Evolutionary conservation across 1,140 invertebrate species (phyloP).

Genomic region (Solen grandis): DNA sequence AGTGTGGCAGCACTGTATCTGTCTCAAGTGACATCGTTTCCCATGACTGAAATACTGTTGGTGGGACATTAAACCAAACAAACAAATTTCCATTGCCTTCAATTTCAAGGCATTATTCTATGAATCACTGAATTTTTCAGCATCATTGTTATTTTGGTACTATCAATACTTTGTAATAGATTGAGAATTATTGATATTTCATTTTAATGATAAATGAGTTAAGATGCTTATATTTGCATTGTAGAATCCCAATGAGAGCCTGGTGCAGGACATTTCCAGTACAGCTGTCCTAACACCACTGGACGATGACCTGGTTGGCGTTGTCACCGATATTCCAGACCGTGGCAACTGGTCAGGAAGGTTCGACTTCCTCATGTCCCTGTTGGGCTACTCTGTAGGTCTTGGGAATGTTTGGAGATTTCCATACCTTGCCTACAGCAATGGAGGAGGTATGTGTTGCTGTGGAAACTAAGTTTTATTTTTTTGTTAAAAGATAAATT

Average conservation of each 20-base stretch:
- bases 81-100: background rate
- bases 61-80: background rate
- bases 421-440: constrained; percentile 96
- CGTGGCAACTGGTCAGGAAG: constrained; percentile 81
- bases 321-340: constrained; percentile 86
- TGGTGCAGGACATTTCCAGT: constrained; percentile 77
- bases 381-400: constrained; percentile 82
- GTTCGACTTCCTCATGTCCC: constrained; percentile 83
- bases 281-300: constrained; percentile 74
- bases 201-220: background rate
- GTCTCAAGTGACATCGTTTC: no score
- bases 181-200: background rate
- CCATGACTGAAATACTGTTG: background rate
- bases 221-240: constrained; percentile 8
- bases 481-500: no score
- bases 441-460: constrained; percentile 92
- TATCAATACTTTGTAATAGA: background rate
- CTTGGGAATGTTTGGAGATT: constrained; percentile 97
- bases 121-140: background rate
- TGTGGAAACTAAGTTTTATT: no score
- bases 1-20: no score
- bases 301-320: constrained; percentile 75
- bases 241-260: constrained; percentile 69
- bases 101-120: background rate
- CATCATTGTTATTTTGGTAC: background rate